phyloP scores from a whole-genome alignment of 2,113 vertebrate genomes.

The Cathartes aura region DNA sequence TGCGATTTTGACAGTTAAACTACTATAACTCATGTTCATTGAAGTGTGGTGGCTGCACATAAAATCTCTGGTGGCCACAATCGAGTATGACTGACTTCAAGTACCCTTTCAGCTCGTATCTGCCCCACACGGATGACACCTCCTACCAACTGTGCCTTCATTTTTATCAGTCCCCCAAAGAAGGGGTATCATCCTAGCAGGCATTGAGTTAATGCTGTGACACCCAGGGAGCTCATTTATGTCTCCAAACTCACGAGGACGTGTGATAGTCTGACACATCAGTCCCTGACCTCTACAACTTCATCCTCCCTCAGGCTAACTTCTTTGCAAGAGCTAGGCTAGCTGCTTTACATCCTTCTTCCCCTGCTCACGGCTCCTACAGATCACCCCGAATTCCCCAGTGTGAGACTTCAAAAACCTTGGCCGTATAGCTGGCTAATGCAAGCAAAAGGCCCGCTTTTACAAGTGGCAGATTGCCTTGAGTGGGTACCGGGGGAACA shows the following conservation, averaged over 20 bases:
- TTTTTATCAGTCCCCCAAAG: not conserved
- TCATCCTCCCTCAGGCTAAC: slow-evolving; percentile 8
- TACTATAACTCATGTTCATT: not conserved
- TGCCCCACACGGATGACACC: not conserved
- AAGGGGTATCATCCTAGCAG: not conserved
- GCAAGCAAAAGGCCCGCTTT: not conserved
- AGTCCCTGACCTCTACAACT: slow-evolving; percentile 4
- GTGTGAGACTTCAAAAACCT: not conserved
- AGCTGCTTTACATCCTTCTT: slow-evolving; percentile 25
- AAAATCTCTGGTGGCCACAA: not conserved
- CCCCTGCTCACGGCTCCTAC: not conserved
- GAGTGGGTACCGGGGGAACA: slow-evolving; percentile 38
- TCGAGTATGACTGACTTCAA: not conserved
- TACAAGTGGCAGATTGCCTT: not conserved
- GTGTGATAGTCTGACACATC: not conserved
- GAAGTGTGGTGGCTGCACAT: not conserved
- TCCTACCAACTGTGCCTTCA: not conserved
- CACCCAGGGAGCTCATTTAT: not conserved
- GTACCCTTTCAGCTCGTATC: not conserved
- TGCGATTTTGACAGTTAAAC: not conserved
- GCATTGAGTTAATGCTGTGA: not conserved
- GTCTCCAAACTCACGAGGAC: not conserved
- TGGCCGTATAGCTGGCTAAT: not conserved
- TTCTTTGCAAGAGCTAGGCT: not conserved
- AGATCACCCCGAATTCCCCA: not conserved